phyloP scores from a whole-genome alignment of 2,797 vertebrate genomes.

The Rhinoraja longicauda region DNA sequence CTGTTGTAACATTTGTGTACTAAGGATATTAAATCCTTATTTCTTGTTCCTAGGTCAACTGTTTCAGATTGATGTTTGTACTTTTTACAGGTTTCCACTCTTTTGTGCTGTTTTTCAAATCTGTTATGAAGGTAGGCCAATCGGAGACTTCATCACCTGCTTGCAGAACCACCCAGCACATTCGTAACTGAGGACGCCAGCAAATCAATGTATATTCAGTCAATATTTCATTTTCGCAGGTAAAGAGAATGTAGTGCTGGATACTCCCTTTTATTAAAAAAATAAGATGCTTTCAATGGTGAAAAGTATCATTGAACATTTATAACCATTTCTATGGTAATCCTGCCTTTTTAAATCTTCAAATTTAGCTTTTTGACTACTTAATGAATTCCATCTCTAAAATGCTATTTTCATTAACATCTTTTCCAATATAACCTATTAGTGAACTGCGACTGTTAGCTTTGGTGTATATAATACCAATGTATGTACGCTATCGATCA shows the following conservation, averaged over 20 bases:
- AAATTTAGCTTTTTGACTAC: background rate
- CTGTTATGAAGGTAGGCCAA: constrained; percentile 68
- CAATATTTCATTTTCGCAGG: background rate
- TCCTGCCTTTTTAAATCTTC: background rate
- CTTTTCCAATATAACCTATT: background rate
- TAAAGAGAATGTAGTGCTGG: background rate
- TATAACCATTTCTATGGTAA: background rate
- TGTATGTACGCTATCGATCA: background rate
- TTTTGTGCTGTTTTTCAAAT: constrained; percentile 73
- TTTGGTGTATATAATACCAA: background rate
- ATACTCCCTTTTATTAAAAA: background rate
- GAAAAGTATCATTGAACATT: background rate
- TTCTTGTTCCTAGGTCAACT: background rate
- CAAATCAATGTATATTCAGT: background rate
- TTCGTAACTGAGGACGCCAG: constrained; percentile 47
- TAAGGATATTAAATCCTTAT: background rate
- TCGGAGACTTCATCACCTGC: constrained; percentile 72
- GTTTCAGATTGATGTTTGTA: rapidly evolving
- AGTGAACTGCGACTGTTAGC: background rate
- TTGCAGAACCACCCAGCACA: constrained; percentile 79
- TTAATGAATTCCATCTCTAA: background rate
- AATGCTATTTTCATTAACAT: background rate
- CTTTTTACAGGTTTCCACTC: constrained; percentile 67
- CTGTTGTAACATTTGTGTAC: background rate
- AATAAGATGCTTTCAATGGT: background rate